Percentiles rank a stretch among this genome's conserved stretches.
These are phyloP conservation scores for Campylorhamphus procurvoides DNA, from an alignment of 2,113 vertebrate species.

Conservation along the genomic window DNA sequence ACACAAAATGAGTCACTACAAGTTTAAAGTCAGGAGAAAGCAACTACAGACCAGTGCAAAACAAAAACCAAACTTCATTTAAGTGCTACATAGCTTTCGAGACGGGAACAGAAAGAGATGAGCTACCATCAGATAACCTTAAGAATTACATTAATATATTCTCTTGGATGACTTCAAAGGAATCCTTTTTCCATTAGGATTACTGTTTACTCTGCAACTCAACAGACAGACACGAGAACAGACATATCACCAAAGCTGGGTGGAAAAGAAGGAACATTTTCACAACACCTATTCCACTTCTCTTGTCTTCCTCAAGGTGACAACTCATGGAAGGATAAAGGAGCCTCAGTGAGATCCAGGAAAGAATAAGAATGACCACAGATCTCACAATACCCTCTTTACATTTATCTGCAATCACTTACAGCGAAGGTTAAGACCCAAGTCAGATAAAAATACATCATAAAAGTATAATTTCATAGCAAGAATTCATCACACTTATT, in stretches of 20 bases:
- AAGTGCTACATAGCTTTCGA: neutral
- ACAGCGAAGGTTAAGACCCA: neutral
- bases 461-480: neutral
- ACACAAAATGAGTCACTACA: neutral
- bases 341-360: neutral
- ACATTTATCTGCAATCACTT: neutral
- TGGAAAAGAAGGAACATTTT: neutral
- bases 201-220: neutral
- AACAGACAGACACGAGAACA: neutral
- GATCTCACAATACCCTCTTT: neutral
- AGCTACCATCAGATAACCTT: accelerated
- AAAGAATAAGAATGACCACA: neutral
- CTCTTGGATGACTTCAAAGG: neutral
- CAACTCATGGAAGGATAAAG: neutral
- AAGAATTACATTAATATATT: neutral
- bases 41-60: neutral
- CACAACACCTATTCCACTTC: neutral
- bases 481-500: neutral
- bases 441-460: neutral
- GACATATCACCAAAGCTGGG: neutral
- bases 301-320: neutral
- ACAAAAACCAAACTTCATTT: neutral
- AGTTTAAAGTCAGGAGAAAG: neutral
- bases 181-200: neutral
- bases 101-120: neutral